These are phyloP conservation scores for Drosophila cracens DNA, from an alignment of 2,888 invertebrate genomes.

Conservation along the genomic window DNA sequence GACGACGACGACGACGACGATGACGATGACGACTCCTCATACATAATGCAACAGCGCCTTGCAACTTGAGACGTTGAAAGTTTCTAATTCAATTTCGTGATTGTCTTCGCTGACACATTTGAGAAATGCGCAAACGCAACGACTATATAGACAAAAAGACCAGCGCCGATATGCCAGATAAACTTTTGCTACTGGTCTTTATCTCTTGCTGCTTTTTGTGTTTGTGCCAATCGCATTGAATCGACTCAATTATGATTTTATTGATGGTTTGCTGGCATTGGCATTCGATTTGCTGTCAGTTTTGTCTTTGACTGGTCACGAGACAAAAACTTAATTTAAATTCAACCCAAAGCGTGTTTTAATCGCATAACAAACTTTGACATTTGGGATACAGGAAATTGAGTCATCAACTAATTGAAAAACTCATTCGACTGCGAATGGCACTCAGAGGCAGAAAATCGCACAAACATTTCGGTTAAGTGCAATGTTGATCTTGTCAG, in stretches of 20 bases:
- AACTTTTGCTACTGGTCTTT: constrained; percentile 68
- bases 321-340: not conserved
- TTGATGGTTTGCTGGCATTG: constrained; percentile 67
- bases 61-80: constrained; percentile 67
- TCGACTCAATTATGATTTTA: constrained; percentile 72
- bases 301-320: constrained; percentile 4
- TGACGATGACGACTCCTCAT: constrained; percentile 50
- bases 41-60: constrained; percentile 67
- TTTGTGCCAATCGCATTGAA: constrained; percentile 56
- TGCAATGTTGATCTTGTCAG: constrained; percentile 62
- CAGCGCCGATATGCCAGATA: constrained; percentile 6
- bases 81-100: constrained; percentile 64
- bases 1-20: constrained; percentile 6
- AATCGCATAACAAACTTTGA: not conserved
- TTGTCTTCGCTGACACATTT: constrained; percentile 46
- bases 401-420: constrained; percentile 62
- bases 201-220: constrained; percentile 6
- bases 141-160: constrained; percentile 9
- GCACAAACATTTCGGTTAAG: constrained; percentile 34
- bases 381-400: constrained; percentile 29
- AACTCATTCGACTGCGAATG: constrained; percentile 61
- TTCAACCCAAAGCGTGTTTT: not conserved
- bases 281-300: constrained; percentile 65
- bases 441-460: not conserved
- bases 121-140: constrained; percentile 30